Evolutionary conservation across 2,888 invertebrate species (phyloP), one percentile per base, ranked within the genome.

Genomic region (Alsophila aescularia): DNA sequence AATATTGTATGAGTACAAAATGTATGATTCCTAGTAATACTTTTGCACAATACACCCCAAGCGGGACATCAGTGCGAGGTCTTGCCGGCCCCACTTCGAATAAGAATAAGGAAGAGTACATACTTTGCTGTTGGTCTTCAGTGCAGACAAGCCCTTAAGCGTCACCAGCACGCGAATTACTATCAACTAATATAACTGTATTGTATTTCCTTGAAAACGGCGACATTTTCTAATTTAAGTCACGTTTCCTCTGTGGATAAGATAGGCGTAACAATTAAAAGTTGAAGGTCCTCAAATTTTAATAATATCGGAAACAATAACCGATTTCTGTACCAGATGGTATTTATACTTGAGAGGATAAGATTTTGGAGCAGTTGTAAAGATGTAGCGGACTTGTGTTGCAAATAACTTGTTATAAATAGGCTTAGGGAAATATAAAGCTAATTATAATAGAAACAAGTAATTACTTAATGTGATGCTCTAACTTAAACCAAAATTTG

Each of bases 241-340:
- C 72, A 72, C 72, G 66, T 69, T 66, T 60, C 42, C 12, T 18
- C 35, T 0, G 36, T 43, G 62, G 65, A 58, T 58, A 56, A 58
- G 60, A 64, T 63, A 66, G 64, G 61, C 58, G 63, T 65, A 57
- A 56, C 63, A 37, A 34, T 40, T 39, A 35, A 10, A 31, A 21
- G 12, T 21, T 2, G 16, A 51, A 35, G 9, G 18, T 59, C 52
- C 45, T 27, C 9, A 14, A n/a, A 50, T 51, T 49, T 42, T 51
- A 57, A 61, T 61, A 43, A 43, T 37, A 42, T 14, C n/a, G 1
- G 7, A 15, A 49, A 59, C 62, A 62, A 60, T 42, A 39, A 27
- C 5, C 9, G 15, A 10, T 18, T 40, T 35, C 52, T 29, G 21
- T 52, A 47, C 32, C 48, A 24, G 27, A 37, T 36, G 39, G 42